These are phyloP conservation scores for Heliconius nattereri DNA, from an alignment of 1,140 invertebrate species.

Conservation along the genomic window DNA sequence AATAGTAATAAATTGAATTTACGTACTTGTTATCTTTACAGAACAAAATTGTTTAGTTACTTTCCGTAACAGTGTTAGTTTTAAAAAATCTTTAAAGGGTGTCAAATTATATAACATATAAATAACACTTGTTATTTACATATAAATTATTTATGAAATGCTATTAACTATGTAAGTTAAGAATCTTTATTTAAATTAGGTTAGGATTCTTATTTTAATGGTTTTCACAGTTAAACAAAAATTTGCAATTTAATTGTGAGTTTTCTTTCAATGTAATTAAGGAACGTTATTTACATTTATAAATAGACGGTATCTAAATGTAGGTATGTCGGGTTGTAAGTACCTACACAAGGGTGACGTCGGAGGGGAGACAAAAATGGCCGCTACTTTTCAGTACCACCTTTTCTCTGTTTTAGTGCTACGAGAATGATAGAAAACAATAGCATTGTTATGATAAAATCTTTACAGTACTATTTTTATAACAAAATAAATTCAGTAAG, in stretches of 20 bases:
- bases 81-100: no score
- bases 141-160: no score
- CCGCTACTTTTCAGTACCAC: conserved; percentile 47
- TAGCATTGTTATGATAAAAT: conserved; percentile 20
- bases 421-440: conserved; percentile 25
- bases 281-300: conserved; percentile 41
- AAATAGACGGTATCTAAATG: conserved; percentile 44
- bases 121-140: not conserved
- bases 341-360: conserved; percentile 52
- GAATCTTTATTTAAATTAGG: no score
- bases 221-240: no score
- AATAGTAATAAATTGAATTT: no score
- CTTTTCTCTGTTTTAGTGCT: conserved; percentile 43
- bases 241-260: no score
- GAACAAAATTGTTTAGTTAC: no score
- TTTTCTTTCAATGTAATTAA: not conserved
- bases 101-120: not conserved
- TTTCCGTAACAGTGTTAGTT: no score
- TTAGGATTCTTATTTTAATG: no score
- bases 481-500: not conserved
- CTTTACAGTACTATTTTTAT: not conserved
- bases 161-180: no score
- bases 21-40: no score
- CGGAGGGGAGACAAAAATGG: conserved; percentile 70
- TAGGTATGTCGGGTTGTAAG: conserved; percentile 36